Percentiles rank a stretch among this genome's conserved stretches.
phyloP scores from a whole-genome alignment of 2,797 vertebrate species.

The Knipowitschia caucasica region DNA sequence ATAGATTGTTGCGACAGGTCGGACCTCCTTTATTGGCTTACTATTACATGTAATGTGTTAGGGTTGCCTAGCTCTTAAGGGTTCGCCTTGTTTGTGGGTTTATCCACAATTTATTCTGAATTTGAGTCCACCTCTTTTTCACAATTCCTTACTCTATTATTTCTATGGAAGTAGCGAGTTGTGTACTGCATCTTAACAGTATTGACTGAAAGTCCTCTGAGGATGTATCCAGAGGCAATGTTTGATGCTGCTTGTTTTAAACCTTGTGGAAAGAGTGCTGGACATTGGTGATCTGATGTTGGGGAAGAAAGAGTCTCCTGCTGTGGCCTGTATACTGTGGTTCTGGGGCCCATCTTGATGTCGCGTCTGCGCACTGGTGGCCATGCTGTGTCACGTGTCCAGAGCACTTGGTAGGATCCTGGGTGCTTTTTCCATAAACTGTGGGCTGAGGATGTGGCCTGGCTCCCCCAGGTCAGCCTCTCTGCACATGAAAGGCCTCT shows the following conservation, averaged over 20 bases:
- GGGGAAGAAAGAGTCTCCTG: slow-evolving; percentile 40
- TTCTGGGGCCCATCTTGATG: slow-evolving; percentile 54
- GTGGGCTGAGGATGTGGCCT: slow-evolving; percentile 62
- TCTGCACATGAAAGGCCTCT: slow-evolving; percentile 68
- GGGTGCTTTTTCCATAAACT: slow-evolving; percentile 51
- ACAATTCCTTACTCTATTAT: neutral
- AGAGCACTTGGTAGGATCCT: slow-evolving; percentile 57
- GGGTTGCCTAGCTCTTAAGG: neutral
- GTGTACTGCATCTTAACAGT: slow-evolving; percentile 24
- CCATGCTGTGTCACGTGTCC: slow-evolving; percentile 61
- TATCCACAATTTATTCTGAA: neutral
- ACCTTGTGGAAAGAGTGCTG: slow-evolving; percentile 30
- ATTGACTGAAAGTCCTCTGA: slow-evolving; percentile 23
- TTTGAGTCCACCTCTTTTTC: neutral
- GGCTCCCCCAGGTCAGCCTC: slow-evolving; percentile 62
- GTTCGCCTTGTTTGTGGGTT: neutral
- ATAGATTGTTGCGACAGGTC: neutral
- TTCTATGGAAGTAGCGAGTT: slow-evolving; percentile 1
- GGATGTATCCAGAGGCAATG: slow-evolving; percentile 38
- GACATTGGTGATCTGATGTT: slow-evolving; percentile 46
- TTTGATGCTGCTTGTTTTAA: slow-evolving; percentile 47
- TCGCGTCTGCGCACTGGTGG: slow-evolving; percentile 51
- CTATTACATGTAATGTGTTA: neutral
- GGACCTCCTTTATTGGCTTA: neutral
- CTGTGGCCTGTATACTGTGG: slow-evolving; percentile 52